These are phyloP conservation scores for Entomyzon cyanotis DNA, from an alignment of 2,113 vertebrate species.

Conservation along the genomic window DNA sequence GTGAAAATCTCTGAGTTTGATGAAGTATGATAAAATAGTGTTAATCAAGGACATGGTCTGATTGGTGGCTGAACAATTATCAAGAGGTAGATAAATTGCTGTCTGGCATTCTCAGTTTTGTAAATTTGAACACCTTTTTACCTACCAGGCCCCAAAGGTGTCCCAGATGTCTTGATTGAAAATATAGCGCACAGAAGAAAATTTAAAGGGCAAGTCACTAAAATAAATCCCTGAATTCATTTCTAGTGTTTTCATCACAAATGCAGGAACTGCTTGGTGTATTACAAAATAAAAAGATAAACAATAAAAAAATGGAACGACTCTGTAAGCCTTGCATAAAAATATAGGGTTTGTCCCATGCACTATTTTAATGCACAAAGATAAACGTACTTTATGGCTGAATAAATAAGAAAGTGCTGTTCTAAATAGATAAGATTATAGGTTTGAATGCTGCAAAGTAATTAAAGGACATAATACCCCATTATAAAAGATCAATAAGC, in stretches of 20 bases:
- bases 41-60: neutral
- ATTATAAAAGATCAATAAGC: slow-evolving; percentile 33
- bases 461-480: slow-evolving; percentile 39
- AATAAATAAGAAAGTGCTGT: neutral
- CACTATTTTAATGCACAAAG: neutral
- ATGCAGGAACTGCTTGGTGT: neutral
- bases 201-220: neutral
- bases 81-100: neutral
- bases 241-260: neutral
- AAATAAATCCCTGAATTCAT: neutral
- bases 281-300: neutral
- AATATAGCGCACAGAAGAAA: neutral
- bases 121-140: neutral
- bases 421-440: slow-evolving; percentile 16
- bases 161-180: neutral
- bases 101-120: neutral
- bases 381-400: neutral
- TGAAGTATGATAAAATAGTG: neutral
- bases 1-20: neutral
- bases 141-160: neutral
- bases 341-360: neutral
- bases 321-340: neutral
- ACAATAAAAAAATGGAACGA: neutral
- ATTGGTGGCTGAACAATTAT: neutral
- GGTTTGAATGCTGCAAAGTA: slow-evolving; percentile 12